Evolutionary conservation across 2,888 invertebrate species (phyloP), one percentile per base, ranked within the genome.

Genomic region (Xylota segnis): DNA sequence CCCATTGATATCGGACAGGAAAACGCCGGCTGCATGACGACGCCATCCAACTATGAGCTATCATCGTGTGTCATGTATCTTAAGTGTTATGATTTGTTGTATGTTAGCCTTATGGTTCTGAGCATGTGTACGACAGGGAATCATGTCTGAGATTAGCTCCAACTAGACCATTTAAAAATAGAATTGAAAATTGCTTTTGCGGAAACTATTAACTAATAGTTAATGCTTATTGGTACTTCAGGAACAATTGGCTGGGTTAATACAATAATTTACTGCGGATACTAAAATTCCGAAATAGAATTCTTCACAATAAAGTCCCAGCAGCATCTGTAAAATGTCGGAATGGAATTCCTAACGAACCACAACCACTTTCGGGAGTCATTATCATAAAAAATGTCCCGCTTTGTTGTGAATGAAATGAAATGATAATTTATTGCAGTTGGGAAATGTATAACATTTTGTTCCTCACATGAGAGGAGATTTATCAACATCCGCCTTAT

Each of bases 51-150:
- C 52, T 0, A 54, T 37, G 37, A 52, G 40, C 16, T 29, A 40
- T 72, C 61, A 72, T 47, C 23, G 40, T 12, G 40, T 72, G 59
- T 58, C 72, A 61, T 72, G 72, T 59, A 40, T 40, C 18, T 40
- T 50, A 72, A 54, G 63, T 74, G 74, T 65, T 75, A 47, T 65
- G 65, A 75, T 75, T 66, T 75, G 74, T 65, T 23, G 12, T 50
- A 29, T 29, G 27, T 27, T 14, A 14, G 10, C 23, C 23, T 23
- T 23, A 23, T 23, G 23, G 23, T 23, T 54, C 14, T 29, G n/a
- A n/a, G n/a, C n/a, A 5, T n/a, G 14, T 54, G 50, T 6, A 12
- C 23, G 9, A 9, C 10, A 12, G 5, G 14, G 14, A 6, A 43
- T 14, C 4, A 10, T 37, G 37, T 6, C 37, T 37, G 37, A 10